Base-by-base conservation (phyloP, 2,113 vertebrate species). In the Trogon melanurus region DNA sequence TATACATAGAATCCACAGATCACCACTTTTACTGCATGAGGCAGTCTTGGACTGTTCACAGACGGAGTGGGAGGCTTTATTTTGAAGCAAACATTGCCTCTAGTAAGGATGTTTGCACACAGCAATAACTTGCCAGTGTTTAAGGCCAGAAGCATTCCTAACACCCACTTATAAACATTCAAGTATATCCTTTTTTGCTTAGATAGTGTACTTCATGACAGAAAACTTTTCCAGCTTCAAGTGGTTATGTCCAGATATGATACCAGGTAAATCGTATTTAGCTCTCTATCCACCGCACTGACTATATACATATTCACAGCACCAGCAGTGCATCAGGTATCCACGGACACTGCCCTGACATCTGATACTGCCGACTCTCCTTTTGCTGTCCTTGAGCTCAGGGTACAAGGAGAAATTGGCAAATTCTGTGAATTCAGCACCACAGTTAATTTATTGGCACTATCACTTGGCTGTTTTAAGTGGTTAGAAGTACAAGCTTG, bases 121-220 rank as follows among this genome's bases (percentile, higher is more conserved):
- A 96, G 82, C n/a, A 91, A 41, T 26, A 60, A 26, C 71, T 73
- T 67, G 86, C 73, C 54, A 58, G 81, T 16, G 62, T 72, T 86
- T 92, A 74, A 74, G 36, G 78, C 21, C 66, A 91, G 22, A 65
- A 91, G 54, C 32, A 60, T 96, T 91, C 85, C 71, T 69, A 79
- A 95, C 89, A 94, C 83, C 95, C 90, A 90, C 93, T 94, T 96
- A 87, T 0, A 92, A 83, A 79, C 81, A 91, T 85, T 89, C 72
- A 85, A 93, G 86, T 94, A 29, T 2, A 48, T 82, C 53, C 61
- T 86, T 53, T 23, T 88, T 44, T 75, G 32, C n/a, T 34, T 56
- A 58, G 73, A 78, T 81, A 74, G 53, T 72, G 9, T 57, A 41
- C 12, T 7, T 66, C 13, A 44, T 25, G 13, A 32, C 21, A 74